phyloP scores from a whole-genome alignment of 2,797 vertebrate species.

The Rhinichthys osculus region DNA sequence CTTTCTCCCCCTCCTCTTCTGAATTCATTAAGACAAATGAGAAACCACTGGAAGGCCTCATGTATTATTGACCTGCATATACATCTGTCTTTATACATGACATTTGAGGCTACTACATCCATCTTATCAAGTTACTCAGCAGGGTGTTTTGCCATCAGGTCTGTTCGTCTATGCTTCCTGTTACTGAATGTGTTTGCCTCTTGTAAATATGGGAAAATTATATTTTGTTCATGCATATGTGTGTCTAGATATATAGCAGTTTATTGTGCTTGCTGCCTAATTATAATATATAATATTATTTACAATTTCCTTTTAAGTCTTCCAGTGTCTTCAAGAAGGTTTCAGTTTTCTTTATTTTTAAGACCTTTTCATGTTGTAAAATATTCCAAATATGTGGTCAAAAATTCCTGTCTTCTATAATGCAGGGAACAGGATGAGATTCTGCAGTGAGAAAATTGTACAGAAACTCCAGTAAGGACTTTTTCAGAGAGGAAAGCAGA shows the following conservation, averaged over 20 bases:
- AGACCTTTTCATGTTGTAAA: not conserved
- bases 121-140: slow-evolving; percentile 31
- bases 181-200: not conserved
- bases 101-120: slow-evolving; percentile 30
- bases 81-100: slow-evolving; percentile 29
- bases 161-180: not conserved
- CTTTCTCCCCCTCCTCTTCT: slow-evolving; percentile 4
- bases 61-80: slow-evolving; percentile 42
- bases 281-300: not conserved
- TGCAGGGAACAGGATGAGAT: not conserved
- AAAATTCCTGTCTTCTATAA: not conserved
- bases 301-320: not conserved
- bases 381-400: not conserved
- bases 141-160: slow-evolving; percentile 1
- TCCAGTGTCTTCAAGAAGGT: not conserved
- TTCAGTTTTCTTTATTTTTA: not conserved
- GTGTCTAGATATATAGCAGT: not conserved
- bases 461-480: slow-evolving; percentile 12
- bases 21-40: slow-evolving; percentile 28
- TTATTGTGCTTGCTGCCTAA: not conserved
- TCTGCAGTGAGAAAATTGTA: slow-evolving; percentile 14
- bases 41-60: slow-evolving; percentile 13
- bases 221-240: not conserved
- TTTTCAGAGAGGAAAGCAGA: slow-evolving; percentile 50
- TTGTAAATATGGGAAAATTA: not conserved